These are phyloP conservation scores for Pelosia muscerda DNA, from an alignment of 2,888 invertebrate species.

Conservation along the genomic window DNA sequence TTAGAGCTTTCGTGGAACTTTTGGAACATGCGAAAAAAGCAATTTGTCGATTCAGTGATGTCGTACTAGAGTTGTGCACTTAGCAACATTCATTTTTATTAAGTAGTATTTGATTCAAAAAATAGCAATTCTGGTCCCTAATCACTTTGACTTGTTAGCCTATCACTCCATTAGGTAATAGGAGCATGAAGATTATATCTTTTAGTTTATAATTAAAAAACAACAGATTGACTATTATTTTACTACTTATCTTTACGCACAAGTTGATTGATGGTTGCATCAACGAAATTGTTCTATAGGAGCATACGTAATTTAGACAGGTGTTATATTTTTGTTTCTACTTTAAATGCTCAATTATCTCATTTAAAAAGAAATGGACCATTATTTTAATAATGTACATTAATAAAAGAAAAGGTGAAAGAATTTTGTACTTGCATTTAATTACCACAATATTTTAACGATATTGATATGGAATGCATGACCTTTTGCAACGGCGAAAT, in stretches of 20 bases:
- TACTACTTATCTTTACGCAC: conserved; percentile 41
- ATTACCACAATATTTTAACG: conserved; percentile 34
- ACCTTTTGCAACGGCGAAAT: conserved; percentile 43
- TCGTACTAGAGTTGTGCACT: too few relatives aligned
- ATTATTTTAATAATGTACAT: conserved; percentile 35
- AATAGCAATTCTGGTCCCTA: not conserved
- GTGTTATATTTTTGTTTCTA: not conserved
- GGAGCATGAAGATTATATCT: conserved; percentile 33
- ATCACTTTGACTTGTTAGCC: not conserved
- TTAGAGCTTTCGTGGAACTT: too few relatives aligned
- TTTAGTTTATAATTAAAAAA: conserved; percentile 33
- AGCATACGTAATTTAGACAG: not conserved
- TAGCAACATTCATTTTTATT: too few relatives aligned
- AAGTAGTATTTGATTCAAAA: not conserved
- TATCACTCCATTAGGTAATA: conserved; percentile 9
- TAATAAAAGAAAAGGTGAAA: conserved; percentile 31
- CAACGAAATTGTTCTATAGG: conserved; percentile 13
- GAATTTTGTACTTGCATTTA: conserved; percentile 17
- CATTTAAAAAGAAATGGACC: conserved; percentile 21
- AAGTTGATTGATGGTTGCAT: conserved; percentile 31
- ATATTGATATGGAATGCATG: conserved; percentile 26
- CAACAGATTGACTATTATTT: conserved; percentile 32
- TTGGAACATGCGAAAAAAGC: too few relatives aligned
- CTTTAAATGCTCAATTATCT: conserved; percentile 16
- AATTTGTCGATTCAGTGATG: too few relatives aligned